Conservation (phyloP, 2,113 vertebrate genomes). For the Aythya baeri region DNA sequence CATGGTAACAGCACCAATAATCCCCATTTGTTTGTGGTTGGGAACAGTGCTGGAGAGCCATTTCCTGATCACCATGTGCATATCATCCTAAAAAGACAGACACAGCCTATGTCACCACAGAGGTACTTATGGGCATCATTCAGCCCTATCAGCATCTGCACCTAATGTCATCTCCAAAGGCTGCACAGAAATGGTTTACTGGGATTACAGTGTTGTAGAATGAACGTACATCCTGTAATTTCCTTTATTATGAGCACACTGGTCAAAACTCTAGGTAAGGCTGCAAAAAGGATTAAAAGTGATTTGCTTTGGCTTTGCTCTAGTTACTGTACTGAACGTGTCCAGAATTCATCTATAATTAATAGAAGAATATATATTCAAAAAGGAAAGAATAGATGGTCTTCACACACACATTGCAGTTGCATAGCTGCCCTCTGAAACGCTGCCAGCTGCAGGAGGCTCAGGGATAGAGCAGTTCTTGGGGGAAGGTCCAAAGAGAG, state of each 20-base stretch:
- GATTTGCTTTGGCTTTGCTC: not conserved
- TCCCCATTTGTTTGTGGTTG: slow-evolving; percentile 94
- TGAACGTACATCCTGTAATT: not conserved
- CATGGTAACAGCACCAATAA: slow-evolving; percentile 93
- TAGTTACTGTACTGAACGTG: not conserved
- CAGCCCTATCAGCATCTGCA: not conserved
- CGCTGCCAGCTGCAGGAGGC: not conserved
- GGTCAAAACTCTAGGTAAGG: not conserved
- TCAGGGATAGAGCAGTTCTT: not conserved
- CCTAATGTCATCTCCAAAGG: not conserved
- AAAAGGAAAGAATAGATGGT: not conserved
- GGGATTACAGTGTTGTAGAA: not conserved
- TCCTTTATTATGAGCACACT: not conserved
- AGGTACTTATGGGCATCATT: not conserved
- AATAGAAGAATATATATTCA: not conserved
- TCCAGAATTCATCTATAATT: not conserved
- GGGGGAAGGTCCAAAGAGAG: not conserved
- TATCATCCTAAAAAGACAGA: slow-evolving; percentile 85
- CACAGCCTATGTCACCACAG: not conserved
- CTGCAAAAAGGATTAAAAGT: not conserved
- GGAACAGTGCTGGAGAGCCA: slow-evolving; percentile 92
- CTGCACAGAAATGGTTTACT: not conserved
- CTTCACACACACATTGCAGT: not conserved
- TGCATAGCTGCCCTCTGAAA: not conserved
- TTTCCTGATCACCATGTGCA: slow-evolving; percentile 96